phyloP scores from a whole-genome alignment of 2,797 vertebrate species.

The Falco concolor region DNA sequence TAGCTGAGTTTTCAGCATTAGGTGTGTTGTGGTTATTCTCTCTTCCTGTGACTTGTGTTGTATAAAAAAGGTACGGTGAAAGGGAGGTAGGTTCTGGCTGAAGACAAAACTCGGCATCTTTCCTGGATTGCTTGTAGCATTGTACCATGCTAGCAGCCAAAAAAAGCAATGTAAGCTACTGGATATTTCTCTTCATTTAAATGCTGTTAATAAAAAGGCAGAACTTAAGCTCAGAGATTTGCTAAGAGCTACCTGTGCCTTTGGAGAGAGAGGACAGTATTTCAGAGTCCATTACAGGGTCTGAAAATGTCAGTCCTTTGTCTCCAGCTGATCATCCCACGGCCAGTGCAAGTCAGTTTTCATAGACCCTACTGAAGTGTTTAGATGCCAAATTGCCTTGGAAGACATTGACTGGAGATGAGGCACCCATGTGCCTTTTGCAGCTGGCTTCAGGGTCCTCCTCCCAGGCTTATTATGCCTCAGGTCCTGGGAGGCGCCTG shows the following conservation, averaged over 20 bases:
- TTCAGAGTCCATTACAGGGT: not conserved
- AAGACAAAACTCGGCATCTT: not conserved
- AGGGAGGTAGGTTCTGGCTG: not conserved
- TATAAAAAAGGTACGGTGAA: not conserved
- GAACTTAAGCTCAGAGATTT: not conserved
- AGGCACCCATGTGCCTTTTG: not conserved
- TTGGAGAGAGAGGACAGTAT: not conserved
- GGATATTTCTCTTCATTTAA: not conserved
- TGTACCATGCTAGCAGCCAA: not conserved
- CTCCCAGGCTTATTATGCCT: not conserved
- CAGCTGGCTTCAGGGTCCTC: not conserved
- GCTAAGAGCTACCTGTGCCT: not conserved
- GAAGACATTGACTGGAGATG: not conserved
- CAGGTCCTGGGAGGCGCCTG: not conserved
- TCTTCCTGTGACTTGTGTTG: not conserved
- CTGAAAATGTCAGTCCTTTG: not conserved
- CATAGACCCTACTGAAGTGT: not conserved
- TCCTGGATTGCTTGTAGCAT: not conserved
- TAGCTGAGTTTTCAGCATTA: not conserved
- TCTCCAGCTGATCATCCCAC: not conserved
- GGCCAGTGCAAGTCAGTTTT: not conserved
- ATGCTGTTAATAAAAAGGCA: not conserved
- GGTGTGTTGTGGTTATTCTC: not conserved
- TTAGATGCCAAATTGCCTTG: not conserved
- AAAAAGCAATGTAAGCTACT: not conserved